Evolutionary conservation across 53 echinoderm and acorn worm species (phyloP).

Genomic region (Paelopatides confundens): DNA sequence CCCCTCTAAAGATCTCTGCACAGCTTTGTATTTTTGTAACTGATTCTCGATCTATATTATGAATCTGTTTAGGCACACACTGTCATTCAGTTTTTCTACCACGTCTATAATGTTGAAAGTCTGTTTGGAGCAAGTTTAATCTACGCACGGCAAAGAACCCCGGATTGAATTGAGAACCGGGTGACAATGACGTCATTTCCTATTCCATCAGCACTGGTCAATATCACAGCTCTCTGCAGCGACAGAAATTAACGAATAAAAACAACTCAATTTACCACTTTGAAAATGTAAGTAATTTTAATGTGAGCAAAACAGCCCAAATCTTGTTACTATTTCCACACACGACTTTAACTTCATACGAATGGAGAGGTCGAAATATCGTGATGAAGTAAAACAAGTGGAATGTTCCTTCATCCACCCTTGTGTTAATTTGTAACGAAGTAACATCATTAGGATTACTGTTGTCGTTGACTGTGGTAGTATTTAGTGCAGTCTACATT

Average conservation of each 20-base stretch:
- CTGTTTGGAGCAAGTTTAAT: constrained; percentile 10
- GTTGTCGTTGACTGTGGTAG: too few species aligned
- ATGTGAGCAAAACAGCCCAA: neutral
- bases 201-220: constrained; percentile 64
- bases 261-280: neutral
- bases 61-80: too few species aligned
- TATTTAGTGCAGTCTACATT: too few species aligned
- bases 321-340: neutral
- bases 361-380: too few species aligned
- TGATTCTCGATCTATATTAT: too few species aligned
- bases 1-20: too few species aligned
- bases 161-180: constrained; percentile 50
- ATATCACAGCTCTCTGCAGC: neutral
- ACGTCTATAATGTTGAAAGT: neutral
- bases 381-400: neutral
- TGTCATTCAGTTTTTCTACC: too few species aligned
- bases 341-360: neutral
- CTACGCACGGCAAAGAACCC: neutral
- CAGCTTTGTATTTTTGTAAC: too few species aligned
- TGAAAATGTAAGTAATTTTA: neutral
- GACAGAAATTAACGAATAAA: neutral
- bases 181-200: constrained; percentile 75
- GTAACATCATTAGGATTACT: too few species aligned
- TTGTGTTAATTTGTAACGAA: neutral
- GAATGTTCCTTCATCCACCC: neutral